A percentile compares a stretch with the other conserved stretches of the same genome.
phyloP scores from a whole-genome alignment of 30 jellyfish, hydroid and myxozoan genomes.

The Turritopsis dohrnii region DNA sequence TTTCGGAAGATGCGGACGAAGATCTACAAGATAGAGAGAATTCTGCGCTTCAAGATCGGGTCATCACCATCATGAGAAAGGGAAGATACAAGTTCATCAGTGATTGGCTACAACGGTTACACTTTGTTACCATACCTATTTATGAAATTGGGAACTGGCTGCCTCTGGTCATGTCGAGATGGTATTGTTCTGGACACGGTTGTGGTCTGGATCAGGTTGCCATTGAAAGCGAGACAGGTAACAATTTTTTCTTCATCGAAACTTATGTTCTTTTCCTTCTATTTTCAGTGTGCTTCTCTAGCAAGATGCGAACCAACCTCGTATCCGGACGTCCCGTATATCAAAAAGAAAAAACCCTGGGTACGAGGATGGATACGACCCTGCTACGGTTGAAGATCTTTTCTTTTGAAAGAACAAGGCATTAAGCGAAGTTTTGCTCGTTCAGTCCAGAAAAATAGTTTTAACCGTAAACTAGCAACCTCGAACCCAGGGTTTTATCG shows the following conservation, averaged over 20 bases:
- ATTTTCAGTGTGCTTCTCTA: not conserved
- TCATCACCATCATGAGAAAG: not conserved
- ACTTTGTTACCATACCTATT: conserved; percentile 75
- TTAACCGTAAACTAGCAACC: no score
- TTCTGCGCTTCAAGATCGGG: conserved; percentile 24
- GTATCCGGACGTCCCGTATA: no score
- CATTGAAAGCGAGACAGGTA: conserved; percentile 79
- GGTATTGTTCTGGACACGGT: conserved; percentile 99
- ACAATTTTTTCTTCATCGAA: not conserved
- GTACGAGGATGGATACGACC: no score
- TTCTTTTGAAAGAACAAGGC: no score
- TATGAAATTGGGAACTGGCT: conserved; percentile 86
- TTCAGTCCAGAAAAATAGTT: no score
- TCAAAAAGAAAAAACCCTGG: no score
- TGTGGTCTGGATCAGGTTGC: conserved; percentile 94
- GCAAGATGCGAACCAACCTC: no score
- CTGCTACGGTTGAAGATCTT: no score
- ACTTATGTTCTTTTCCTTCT: not conserved
- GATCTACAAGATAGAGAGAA: conserved; percentile 1
- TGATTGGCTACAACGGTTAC: conserved; percentile 78
- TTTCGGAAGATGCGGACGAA: conserved; percentile 25
- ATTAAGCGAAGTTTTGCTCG: no score
- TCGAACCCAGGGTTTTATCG: no score
- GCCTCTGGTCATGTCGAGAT: conserved; percentile 86
- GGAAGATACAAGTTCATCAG: conserved; percentile 31